Conservation (phyloP, 2,113 vertebrate species). For the Panurus biarmicus region DNA sequence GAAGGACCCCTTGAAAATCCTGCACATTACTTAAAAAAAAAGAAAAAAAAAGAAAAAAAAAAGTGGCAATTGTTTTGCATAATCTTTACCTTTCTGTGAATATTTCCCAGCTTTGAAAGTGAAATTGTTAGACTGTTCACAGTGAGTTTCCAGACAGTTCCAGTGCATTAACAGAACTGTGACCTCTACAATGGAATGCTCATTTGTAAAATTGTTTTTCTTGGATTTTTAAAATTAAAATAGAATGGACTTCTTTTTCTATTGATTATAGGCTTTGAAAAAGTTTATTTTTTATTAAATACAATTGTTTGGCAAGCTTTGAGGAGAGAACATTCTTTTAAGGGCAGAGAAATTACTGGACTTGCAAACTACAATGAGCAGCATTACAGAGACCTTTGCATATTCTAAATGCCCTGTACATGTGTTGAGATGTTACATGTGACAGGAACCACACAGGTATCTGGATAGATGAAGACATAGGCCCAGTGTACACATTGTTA, state of each 20-base stretch:
- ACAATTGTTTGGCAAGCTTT: constrained; percentile 8
- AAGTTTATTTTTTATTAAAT: constrained; percentile 39
- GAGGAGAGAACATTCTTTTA: constrained; percentile 29
- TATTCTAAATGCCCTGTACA: not conserved
- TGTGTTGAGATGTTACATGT: not conserved
- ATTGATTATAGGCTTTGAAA: constrained; percentile 40
- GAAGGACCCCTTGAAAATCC: not conserved
- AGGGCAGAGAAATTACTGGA: not conserved
- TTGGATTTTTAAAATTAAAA: constrained; percentile 42
- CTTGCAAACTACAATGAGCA: not conserved
- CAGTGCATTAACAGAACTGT: not conserved
- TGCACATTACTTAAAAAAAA: not conserved
- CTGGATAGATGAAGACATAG: not conserved
- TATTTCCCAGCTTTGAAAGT: not conserved
- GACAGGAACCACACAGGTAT: not conserved
- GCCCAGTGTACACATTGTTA: not conserved
- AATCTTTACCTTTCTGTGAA: not conserved
- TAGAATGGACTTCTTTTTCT: not conserved
- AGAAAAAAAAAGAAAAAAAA: too few relatives aligned
- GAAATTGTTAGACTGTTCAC: not conserved
- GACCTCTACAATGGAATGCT: constrained; percentile 16
- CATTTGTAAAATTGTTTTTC: constrained; percentile 36
- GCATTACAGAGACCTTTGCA: not conserved
- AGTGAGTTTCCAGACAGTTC: not conserved
- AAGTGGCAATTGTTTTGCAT: not conserved